Evolutionary conservation across 2,888 invertebrate genomes (phyloP).

Genomic region (Stenotaenia linearis): DNA sequence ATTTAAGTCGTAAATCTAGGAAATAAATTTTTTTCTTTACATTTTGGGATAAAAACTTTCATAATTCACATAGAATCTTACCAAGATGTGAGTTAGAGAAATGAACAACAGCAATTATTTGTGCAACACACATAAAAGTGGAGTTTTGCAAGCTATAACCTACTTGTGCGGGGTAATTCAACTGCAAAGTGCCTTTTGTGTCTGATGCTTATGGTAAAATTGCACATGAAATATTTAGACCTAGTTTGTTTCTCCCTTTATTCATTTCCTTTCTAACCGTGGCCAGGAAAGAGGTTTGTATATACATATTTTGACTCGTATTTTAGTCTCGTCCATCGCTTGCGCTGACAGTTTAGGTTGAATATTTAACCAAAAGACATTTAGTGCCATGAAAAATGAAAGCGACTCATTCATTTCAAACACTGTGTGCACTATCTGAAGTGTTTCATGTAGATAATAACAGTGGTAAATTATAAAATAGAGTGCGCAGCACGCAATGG

Average conservation of each 20-base stretch:
- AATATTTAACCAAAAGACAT: conserved; percentile 2
- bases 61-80: neutral
- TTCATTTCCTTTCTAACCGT: neutral
- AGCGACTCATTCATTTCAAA: neutral
- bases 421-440: neutral
- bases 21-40: neutral
- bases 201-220: neutral
- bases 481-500: neutral
- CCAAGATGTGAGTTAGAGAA: neutral
- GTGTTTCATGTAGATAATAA: neutral
- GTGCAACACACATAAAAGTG: neutral
- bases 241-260: neutral
- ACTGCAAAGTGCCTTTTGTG: conserved; percentile 13
- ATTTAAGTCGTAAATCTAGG: neutral
- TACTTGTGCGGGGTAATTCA: neutral
- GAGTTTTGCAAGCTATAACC: neutral
- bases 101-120: neutral
- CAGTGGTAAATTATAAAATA: neutral
- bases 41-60: neutral
- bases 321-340: neutral
- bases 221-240: conserved; percentile 3
- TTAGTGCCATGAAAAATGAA: neutral
- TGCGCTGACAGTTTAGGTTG: neutral
- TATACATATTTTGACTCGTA: neutral
- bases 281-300: neutral